These are phyloP conservation scores for Phortica magna DNA, from an alignment of 2,888 invertebrate genomes.

Conservation along the genomic window DNA sequence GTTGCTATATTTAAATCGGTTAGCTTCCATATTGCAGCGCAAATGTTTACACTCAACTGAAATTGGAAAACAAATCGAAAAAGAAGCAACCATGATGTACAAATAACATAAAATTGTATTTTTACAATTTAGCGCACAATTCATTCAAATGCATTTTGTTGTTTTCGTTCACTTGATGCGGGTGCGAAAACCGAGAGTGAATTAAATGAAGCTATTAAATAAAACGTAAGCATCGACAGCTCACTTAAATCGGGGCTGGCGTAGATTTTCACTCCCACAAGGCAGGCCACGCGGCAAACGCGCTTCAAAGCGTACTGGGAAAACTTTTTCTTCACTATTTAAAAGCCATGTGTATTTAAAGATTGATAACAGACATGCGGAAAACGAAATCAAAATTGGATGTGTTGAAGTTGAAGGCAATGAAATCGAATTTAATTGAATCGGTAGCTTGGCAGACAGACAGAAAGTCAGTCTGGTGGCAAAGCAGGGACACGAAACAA, in stretches of 20 bases:
- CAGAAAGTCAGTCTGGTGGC: no score
- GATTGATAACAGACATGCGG: neutral
- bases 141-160: neutral
- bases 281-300: slow-evolving; percentile 2
- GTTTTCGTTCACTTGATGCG: no score
- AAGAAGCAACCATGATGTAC: no score
- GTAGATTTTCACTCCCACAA: neutral
- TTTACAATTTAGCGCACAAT: neutral
- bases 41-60: neutral
- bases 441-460: neutral
- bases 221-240: neutral
- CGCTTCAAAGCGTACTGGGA: neutral
- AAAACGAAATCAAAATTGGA: neutral
- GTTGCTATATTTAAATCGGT: neutral
- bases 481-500: neutral
- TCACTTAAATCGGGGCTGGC: neutral
- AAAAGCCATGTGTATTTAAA: neutral
- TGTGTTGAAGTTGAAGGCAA: neutral
- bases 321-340: neutral
- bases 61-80: neutral
- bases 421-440: neutral
- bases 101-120: neutral
- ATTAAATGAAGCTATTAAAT: neutral
- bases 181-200: neutral
- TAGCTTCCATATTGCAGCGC: neutral